These are phyloP conservation scores for Periparus ater DNA, from an alignment of 2,797 vertebrate genomes.

Conservation along the genomic window DNA sequence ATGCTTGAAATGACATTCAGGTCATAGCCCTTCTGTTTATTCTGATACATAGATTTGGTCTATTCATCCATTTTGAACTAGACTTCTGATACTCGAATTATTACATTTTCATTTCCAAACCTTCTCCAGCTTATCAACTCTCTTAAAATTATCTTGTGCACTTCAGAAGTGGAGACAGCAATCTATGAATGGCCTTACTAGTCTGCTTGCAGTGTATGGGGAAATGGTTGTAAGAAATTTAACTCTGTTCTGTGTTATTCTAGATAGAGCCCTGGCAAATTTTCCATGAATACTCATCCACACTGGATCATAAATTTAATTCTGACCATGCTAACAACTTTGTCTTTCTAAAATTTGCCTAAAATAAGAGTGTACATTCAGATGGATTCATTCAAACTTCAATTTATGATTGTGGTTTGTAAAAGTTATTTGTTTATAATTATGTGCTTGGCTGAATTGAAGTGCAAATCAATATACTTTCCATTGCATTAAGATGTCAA, in stretches of 20 bases:
- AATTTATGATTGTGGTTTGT: not conserved
- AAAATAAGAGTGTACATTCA: not conserved
- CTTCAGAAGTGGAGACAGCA: not conserved
- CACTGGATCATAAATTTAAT: not conserved
- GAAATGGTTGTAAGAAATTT: not conserved
- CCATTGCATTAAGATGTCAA: not conserved
- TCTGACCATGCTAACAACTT: not conserved
- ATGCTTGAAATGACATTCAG: not conserved
- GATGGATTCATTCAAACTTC: not conserved
- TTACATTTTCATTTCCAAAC: not conserved
- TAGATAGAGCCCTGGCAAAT: not conserved
- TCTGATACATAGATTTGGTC: not conserved
- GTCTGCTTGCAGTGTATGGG: not conserved
- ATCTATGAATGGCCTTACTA: not conserved
- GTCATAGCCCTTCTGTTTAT: not conserved
- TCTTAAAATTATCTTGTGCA: not conserved
- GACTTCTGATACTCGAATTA: not conserved
- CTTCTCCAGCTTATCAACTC: not conserved
- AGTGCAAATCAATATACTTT: not conserved
- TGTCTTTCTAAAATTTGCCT: not conserved
- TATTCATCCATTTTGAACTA: not conserved
- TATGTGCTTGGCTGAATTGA: constrained; percentile 2
- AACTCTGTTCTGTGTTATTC: not conserved
- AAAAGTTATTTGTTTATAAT: not conserved
- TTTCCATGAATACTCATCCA: not conserved